A percentile compares a stretch with the other conserved stretches of the same genome.
These are phyloP conservation scores for Megathymus violae DNA, from an alignment of 1,140 invertebrate species.

Conservation along the genomic window DNA sequence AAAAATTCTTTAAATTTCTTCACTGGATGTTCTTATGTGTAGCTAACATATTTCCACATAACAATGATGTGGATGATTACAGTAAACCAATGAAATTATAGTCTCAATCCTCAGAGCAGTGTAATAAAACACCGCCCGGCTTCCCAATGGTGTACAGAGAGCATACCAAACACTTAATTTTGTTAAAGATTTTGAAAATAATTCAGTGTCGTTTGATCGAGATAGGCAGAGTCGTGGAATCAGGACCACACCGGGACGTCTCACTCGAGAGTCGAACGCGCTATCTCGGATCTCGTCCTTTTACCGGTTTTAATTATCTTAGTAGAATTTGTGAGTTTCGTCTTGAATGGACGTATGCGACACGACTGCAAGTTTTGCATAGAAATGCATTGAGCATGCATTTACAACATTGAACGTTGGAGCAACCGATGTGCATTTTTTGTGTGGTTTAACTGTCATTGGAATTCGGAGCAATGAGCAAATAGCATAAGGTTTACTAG, in stretches of 20 bases:
- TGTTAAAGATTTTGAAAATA: slow-evolving; percentile 58
- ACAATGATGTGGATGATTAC: too few relatives aligned
- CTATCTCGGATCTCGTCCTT: slow-evolving; percentile 65
- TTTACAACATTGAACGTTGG: neutral
- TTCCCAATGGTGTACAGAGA: slow-evolving; percentile 10
- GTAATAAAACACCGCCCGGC: neutral
- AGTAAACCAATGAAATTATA: too few relatives aligned
- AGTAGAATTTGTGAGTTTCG: slow-evolving; percentile 57
- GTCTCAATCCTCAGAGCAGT: neutral
- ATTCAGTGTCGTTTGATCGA: slow-evolving; percentile 58
- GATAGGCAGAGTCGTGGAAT: slow-evolving; percentile 65
- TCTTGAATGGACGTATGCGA: slow-evolving; percentile 4
- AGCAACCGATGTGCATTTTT: neutral
- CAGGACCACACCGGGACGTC: slow-evolving; percentile 71
- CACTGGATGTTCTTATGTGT: too few relatives aligned
- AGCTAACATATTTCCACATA: too few relatives aligned
- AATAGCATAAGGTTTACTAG: slow-evolving; percentile 1
- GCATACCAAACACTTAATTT: slow-evolving; percentile 42
- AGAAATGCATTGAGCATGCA: neutral
- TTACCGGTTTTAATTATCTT: slow-evolving; percentile 70
- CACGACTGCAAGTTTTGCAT: neutral
- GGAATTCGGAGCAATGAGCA: too few relatives aligned
- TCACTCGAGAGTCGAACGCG: slow-evolving; percentile 66
- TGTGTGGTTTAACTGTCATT: neutral
- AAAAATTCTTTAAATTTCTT: too few relatives aligned